Percentiles rank a stretch among this genome's conserved stretches.
phyloP scores from a whole-genome alignment of 2,888 invertebrate genomes.

The Spialia ferax region DNA sequence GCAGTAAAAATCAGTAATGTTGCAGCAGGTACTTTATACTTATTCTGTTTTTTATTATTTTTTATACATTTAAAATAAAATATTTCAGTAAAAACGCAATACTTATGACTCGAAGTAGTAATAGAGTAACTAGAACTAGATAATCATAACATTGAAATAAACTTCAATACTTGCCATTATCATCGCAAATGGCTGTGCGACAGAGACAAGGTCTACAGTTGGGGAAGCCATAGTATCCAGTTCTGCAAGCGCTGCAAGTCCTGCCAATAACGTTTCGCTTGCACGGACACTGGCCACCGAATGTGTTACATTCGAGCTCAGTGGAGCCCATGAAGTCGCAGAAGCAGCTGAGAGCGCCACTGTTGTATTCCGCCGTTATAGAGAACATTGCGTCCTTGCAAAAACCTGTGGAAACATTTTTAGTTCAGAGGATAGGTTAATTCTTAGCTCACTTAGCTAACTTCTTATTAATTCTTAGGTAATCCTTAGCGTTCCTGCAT shows the following conservation, averaged over 20 bases:
- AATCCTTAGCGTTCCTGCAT: no score
- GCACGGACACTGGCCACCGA: constrained; percentile 99
- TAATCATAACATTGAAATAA: not conserved
- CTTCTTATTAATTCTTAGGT: no score
- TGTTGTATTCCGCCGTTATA: constrained; percentile 97
- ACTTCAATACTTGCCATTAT: constrained; percentile 71
- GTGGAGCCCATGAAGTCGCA: constrained; percentile 96
- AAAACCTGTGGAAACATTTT: constrained; percentile 86
- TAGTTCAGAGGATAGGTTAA: not conserved
- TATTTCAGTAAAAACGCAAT: no score
- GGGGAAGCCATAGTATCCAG: constrained; percentile 98
- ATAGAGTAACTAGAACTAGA: no score
- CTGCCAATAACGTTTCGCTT: constrained; percentile 97
- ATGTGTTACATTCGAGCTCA: constrained; percentile 94
- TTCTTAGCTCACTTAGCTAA: no score
- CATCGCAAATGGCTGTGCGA: constrained; percentile 94
- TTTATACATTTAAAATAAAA: no score
- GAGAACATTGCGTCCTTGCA: constrained; percentile 97
- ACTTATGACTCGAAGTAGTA: no score
- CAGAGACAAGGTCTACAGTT: constrained; percentile 96
- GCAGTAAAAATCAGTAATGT: not conserved
- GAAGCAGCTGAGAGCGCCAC: constrained; percentile 95
- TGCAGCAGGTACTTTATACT: no score
- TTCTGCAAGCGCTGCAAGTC: constrained; percentile 93
- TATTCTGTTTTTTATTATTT: no score